Evolutionary conservation across 2,888 invertebrate genomes (phyloP).

Genomic region (Athripsodes cinereus): DNA sequence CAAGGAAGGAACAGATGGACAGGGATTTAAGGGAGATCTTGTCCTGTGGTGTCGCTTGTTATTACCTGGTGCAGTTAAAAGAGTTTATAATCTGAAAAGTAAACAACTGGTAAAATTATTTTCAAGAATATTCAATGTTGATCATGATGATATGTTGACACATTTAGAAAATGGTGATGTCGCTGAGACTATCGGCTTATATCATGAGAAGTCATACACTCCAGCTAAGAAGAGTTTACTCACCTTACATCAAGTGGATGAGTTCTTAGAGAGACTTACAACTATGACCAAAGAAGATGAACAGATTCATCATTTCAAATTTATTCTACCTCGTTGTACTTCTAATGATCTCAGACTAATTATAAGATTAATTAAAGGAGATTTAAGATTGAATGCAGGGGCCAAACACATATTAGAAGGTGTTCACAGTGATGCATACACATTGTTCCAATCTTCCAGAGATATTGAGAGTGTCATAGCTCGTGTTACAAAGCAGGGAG

Average conservation of each 20-base stretch:
- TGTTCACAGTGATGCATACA: constrained; percentile 81
- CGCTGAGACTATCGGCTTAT: constrained; percentile 75
- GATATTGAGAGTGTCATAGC: constrained; percentile 73
- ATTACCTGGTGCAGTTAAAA: constrained; percentile 74
- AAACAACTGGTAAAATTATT: constrained; percentile 88
- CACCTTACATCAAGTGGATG: constrained; percentile 70
- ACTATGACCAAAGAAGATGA: constrained; percentile 81
- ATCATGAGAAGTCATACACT: constrained; percentile 61
- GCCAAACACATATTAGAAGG: constrained; percentile 89
- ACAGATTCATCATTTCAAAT: constrained; percentile 68
- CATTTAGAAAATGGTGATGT: constrained; percentile 88
- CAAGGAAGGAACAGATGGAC: constrained; percentile 52
- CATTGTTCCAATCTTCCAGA: constrained; percentile 79
- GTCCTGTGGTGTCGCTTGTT: constrained; percentile 76
- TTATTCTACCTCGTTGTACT: constrained; percentile 71
- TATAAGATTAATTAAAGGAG: constrained; percentile 83
- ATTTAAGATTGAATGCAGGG: constrained; percentile 87
- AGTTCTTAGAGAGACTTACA: constrained; percentile 67
- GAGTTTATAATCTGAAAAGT: constrained; percentile 88
- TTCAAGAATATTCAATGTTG: constrained; percentile 67
- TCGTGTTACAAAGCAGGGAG: constrained; percentile 31
- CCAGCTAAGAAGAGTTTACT: constrained; percentile 64
- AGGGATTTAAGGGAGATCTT: constrained; percentile 69
- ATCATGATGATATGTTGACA: constrained; percentile 75
- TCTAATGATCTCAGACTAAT: constrained; percentile 79